These are phyloP conservation scores for Fulmarus glacialis DNA, from an alignment of 2,113 vertebrate species.

Conservation along the genomic window DNA sequence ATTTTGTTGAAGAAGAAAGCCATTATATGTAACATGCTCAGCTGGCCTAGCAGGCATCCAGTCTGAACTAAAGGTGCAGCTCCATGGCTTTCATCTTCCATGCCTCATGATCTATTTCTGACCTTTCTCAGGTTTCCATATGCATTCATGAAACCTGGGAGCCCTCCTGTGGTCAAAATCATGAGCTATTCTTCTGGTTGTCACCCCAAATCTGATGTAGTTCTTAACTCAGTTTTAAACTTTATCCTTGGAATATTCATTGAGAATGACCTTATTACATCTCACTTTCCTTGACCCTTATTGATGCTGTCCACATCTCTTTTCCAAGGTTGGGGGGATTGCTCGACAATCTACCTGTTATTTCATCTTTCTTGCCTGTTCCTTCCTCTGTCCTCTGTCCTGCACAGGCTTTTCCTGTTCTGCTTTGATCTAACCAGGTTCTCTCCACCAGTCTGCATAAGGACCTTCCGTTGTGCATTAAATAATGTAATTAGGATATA, in stretches of 20 bases:
- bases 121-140: background rate
- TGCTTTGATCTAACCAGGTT: background rate
- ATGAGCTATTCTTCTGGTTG: background rate
- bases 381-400: background rate
- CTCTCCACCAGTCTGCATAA: background rate
- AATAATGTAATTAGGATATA: background rate
- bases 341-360: background rate
- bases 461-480: background rate
- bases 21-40: background rate
- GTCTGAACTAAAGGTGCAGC: background rate
- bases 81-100: background rate
- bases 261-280: background rate
- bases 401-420: background rate
- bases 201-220: background rate
- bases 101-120: background rate
- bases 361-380: background rate
- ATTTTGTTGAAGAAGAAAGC: background rate
- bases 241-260: background rate
- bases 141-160: conserved; percentile 38
- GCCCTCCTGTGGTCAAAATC: conserved; percentile 64
- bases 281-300: background rate
- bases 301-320: background rate
- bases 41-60: accelerated
- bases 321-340: background rate
- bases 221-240: background rate